Base-by-base conservation (phyloP, 2,888 invertebrate genomes). In the Drosophila kuntzei region DNA sequence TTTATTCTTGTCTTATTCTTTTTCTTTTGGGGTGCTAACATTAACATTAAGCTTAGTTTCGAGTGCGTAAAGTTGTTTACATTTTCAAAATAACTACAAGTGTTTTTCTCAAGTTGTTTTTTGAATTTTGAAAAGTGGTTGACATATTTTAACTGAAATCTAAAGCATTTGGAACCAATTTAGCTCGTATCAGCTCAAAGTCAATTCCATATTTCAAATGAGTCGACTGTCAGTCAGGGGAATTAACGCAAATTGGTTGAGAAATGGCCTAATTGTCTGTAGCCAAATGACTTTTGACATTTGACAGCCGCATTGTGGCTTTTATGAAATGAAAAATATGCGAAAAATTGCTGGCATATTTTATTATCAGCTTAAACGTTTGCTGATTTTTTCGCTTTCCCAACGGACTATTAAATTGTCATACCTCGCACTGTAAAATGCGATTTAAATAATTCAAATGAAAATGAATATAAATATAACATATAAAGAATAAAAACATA, bases 381-480 rank as follows among this genome's bases (percentile, higher is more conserved):
- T 58, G 46, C 51, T 59, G 29, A 72, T 39, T 27, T 39, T 37
- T 34, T 7, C 27, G 16, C 62, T 65, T 72, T 50, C 62, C 74
- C 47, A 37, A 37, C 36, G 66, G 54, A 55, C 62, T 49, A 62
- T 70, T 71, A 71, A 70, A 77, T 57, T 32, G 32, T 61, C 59
- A 9, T 57, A 77, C 80, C 70, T 66, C 59, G 50, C 83, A 36
- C 62, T 69, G 67, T 62, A 77, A 80, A 71, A 64, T 54, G 57
- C 57, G 63, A 74, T 83, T 82, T 68, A 57, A 77, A 75, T 68
- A 66, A 61, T 60, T 58, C 51, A 59, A 65, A 65, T 60, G 16
- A 49, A 71, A 18, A 61, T 16, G n/a, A 32, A 47, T 53, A 57
- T 59, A 41, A 14, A 54, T 63, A 22, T 41, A 22, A 20, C 14